Conservation (phyloP, 2,888 invertebrate genomes). For the Pseudococcus jackbeardsleyi region DNA sequence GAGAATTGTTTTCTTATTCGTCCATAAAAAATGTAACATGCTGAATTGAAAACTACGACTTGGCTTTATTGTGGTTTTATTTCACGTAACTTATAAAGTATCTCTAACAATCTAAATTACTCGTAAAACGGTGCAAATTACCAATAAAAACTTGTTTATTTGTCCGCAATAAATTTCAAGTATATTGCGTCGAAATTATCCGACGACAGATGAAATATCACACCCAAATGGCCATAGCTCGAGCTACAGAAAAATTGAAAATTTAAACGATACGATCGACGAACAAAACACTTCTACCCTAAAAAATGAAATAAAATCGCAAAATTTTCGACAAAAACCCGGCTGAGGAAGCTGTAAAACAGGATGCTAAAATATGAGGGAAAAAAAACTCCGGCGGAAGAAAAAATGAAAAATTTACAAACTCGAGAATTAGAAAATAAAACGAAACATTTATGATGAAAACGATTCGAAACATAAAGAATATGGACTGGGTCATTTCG, state of each 20-base stretch:
- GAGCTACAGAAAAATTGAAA: not conserved
- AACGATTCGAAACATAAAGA: not conserved
- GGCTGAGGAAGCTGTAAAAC: not conserved
- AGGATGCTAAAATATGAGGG: not conserved
- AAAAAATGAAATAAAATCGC: not conserved
- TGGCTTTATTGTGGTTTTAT: not conserved
- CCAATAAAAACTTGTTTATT: slow-evolving; percentile 29
- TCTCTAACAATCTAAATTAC: slow-evolving; percentile 11
- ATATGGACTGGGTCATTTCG: not conserved
- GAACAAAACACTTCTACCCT: too few relatives aligned
- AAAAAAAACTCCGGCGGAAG: not conserved
- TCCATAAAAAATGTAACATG: too few relatives aligned
- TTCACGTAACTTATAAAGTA: not conserved
- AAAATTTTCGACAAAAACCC: too few relatives aligned
- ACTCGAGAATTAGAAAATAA: not conserved
- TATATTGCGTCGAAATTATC: not conserved
- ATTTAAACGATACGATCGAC: not conserved
- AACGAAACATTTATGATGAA: not conserved
- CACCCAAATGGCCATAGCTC: not conserved
- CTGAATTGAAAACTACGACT: not conserved
- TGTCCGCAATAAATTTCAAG: not conserved
- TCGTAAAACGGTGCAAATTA: slow-evolving; percentile 28
- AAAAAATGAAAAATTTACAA: not conserved
- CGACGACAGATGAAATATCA: not conserved
- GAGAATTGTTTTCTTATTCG: not conserved